Conservation (phyloP, 1,140 invertebrate species). For the Spodoptera litura region DNA sequence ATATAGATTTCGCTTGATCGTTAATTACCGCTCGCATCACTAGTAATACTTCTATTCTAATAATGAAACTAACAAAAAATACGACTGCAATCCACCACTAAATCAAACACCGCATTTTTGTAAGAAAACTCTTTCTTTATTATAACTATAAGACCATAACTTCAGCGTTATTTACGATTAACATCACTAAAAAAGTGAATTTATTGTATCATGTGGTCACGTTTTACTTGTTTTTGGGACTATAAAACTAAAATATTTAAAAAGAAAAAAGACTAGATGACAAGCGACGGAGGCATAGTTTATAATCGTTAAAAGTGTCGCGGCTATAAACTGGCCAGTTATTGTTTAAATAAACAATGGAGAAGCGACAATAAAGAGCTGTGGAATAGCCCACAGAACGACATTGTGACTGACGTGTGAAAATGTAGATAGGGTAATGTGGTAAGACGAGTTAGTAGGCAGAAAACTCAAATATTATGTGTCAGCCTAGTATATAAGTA, state of each 20-base stretch:
- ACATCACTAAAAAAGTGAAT: constrained; percentile 58
- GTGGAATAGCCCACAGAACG: constrained; percentile 70
- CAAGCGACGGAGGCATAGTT: constrained; percentile 58
- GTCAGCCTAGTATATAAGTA: too few relatives aligned
- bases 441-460: constrained; percentile 5
- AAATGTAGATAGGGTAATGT: constrained; percentile 62
- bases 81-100: constrained; percentile 37
- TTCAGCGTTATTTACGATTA: constrained; percentile 56
- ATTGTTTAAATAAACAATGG: constrained; percentile 84
- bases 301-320: constrained; percentile 79
- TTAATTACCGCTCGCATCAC: constrained; percentile 24
- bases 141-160: constrained; percentile 50
- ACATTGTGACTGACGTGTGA: constrained; percentile 68
- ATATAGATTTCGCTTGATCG: background rate
- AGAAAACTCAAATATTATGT: background rate
- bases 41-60: constrained; percentile 2
- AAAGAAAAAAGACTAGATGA: constrained; percentile 39
- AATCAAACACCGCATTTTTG: constrained; percentile 43
- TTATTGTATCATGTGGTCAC: constrained; percentile 56
- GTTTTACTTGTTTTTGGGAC: constrained; percentile 55
- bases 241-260: constrained; percentile 58
- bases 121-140: constrained; percentile 42
- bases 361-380: constrained; percentile 67
- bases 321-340: constrained; percentile 73
- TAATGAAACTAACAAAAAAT: constrained; percentile 44